Conservation (phyloP, 2,797 vertebrate species). For the Setipinna tenuifilis region DNA sequence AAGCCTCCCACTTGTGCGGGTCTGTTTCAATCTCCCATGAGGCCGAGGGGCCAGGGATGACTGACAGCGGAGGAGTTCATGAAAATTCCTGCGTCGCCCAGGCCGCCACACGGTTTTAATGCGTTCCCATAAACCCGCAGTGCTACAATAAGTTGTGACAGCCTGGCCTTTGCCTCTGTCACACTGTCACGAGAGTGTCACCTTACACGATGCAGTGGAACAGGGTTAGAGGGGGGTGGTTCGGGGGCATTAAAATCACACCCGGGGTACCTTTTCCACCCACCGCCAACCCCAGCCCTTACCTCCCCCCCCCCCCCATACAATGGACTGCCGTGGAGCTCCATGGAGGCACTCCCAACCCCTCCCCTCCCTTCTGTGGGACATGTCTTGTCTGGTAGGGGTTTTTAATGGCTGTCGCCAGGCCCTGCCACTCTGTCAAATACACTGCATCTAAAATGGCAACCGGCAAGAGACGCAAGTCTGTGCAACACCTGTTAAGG, state of each 20-base stretch:
- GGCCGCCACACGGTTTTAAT: constrained; percentile 44
- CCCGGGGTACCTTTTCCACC: background rate
- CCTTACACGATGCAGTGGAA: constrained; percentile 53
- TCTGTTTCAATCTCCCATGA: background rate
- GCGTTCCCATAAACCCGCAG: constrained; percentile 35
- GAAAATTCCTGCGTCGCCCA: constrained; percentile 44
- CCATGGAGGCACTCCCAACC: background rate
- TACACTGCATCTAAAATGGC: background rate
- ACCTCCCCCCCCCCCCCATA: constrained; percentile 43
- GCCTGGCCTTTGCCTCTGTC: constrained; percentile 68
- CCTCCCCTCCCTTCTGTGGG: background rate
- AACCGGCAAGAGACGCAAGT: background rate
- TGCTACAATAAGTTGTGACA: constrained; percentile 56
- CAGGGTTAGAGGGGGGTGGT: background rate
- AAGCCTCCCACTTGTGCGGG: background rate
- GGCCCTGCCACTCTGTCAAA: background rate
- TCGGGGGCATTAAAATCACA: constrained; percentile 44
- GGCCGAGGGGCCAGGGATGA: background rate
- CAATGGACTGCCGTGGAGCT: constrained; percentile 67
- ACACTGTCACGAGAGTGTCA: constrained; percentile 57
- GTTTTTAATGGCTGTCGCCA: constrained; percentile 9
- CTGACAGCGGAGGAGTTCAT: constrained; percentile 28
- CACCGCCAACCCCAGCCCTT: background rate
- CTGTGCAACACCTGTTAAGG: background rate
- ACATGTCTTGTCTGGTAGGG: background rate